These are phyloP conservation scores for Falco berigora DNA, from an alignment of 2,797 vertebrate species.

Conservation along the genomic window DNA sequence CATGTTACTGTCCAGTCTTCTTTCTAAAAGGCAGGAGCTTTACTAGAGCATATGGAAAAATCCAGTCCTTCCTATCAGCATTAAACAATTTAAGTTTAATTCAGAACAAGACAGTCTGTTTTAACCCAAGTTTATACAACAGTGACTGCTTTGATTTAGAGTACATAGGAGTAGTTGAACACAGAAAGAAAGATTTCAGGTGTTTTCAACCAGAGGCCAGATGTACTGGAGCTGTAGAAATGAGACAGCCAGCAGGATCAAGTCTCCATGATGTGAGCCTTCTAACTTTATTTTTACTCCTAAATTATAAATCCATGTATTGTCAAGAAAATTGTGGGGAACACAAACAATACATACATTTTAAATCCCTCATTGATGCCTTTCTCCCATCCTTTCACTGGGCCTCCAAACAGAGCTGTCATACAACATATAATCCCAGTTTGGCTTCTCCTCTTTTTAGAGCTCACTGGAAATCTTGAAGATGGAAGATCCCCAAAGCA, in stretches of 20 bases:
- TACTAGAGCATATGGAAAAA: conserved; percentile 47
- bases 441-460: conserved; percentile 58
- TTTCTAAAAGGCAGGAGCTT: conserved; percentile 62
- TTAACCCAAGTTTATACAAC: conserved; percentile 58
- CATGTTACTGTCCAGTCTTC: conserved; percentile 61
- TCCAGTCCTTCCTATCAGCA: conserved; percentile 66
- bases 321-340: conserved; percentile 45
- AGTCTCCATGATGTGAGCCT: conserved; percentile 20
- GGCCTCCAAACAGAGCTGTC: conserved; percentile 62
- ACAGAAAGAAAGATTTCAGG: conserved; percentile 55
- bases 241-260: conserved; percentile 57
- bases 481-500: conserved; percentile 68
- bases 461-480: conserved; percentile 64
- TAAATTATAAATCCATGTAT: conserved; percentile 56
- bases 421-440: conserved; percentile 49
- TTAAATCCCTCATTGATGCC: conserved; percentile 58
- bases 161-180: conserved; percentile 51
- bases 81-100: conserved; percentile 53
- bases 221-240: conserved; percentile 48
- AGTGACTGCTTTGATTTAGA: conserved; percentile 49
- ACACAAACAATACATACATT: conserved; percentile 24
- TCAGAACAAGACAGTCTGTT: conserved; percentile 47
- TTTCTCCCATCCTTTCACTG: conserved; percentile 63
- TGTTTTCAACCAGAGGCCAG: conserved; percentile 65
- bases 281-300: conserved; percentile 51